Evolutionary conservation across 1,140 invertebrate species (phyloP).

Genomic region (Drosophila pruinosa): DNA sequence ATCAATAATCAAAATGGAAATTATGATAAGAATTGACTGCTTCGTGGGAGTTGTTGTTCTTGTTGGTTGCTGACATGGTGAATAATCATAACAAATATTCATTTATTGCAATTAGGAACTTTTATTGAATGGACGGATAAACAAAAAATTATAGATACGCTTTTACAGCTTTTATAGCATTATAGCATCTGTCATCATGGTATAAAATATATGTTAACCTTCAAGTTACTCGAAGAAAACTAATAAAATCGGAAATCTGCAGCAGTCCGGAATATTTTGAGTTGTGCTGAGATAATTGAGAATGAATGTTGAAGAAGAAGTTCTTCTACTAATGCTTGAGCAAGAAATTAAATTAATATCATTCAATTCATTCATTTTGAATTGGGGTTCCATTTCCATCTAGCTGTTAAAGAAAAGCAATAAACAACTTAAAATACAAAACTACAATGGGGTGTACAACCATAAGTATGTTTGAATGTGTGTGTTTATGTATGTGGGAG

Average conservation of each 20-base stretch:
- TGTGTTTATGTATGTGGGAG: slow-evolving; percentile 33
- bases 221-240: not conserved
- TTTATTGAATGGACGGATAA: slow-evolving; percentile 80
- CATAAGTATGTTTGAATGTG: slow-evolving; percentile 64
- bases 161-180: slow-evolving; percentile 8
- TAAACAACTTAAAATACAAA: slow-evolving; percentile 48
- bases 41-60: slow-evolving; percentile 35
- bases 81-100: slow-evolving; percentile 65
- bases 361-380: slow-evolving; percentile 14
- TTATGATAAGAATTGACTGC: slow-evolving; percentile 43
- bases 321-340: slow-evolving; percentile 28
- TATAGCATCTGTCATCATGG: not conserved
- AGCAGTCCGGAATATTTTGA: slow-evolving; percentile 5
- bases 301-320: not conserved
- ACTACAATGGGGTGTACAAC: slow-evolving; percentile 67
- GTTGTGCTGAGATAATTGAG: slow-evolving; percentile 16
- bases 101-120: slow-evolving; percentile 81
- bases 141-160: slow-evolving; percentile 71
- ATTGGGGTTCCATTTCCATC: slow-evolving; percentile 7
- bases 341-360: slow-evolving; percentile 43
- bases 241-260: not conserved
- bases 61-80: slow-evolving; percentile 45
- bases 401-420: slow-evolving; percentile 15
- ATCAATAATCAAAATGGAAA: slow-evolving; percentile 16
- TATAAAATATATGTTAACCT: not conserved